phyloP scores from a whole-genome alignment of 2,113 vertebrate species.

The Triplophysa dalaica region DNA sequence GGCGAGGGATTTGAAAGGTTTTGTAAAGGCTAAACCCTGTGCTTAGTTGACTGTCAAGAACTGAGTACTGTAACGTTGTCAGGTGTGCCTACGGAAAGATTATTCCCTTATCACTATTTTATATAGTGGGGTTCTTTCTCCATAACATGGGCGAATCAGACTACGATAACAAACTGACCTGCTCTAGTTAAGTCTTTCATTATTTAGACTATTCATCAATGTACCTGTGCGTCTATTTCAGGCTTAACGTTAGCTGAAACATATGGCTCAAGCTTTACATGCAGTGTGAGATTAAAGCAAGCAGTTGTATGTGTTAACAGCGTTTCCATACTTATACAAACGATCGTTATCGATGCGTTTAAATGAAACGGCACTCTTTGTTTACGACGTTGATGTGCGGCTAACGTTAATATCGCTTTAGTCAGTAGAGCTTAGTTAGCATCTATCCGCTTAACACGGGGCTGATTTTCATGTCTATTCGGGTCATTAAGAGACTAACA shows the following conservation, averaged over 20 bases:
- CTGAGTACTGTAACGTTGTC: neutral
- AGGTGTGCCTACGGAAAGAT: neutral
- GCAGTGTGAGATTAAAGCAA: slow-evolving; percentile 2
- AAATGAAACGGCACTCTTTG: neutral
- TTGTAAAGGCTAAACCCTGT: slow-evolving; percentile 31
- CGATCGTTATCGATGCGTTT: neutral
- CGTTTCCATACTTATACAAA: neutral
- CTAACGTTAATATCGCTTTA: neutral
- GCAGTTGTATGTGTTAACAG: neutral
- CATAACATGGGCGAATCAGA: neutral
- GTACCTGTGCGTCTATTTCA: neutral
- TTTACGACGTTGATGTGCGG: neutral
- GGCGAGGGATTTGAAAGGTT: slow-evolving; percentile 23
- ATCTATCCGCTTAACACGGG: slow-evolving; percentile 33
- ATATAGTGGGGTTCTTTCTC: too few species aligned
- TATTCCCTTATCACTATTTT: neutral
- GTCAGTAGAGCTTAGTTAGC: slow-evolving; percentile 16
- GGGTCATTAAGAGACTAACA: slow-evolving; percentile 13
- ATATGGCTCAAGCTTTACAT: slow-evolving; percentile 1
- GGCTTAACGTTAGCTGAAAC: neutral
- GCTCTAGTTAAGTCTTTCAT: neutral
- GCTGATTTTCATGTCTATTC: slow-evolving; percentile 12
- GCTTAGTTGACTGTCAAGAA: slow-evolving; percentile 11
- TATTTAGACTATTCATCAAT: neutral
- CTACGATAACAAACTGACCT: neutral